phyloP scores from a whole-genome alignment of 1,140 invertebrate species.

The Formica selysi region DNA sequence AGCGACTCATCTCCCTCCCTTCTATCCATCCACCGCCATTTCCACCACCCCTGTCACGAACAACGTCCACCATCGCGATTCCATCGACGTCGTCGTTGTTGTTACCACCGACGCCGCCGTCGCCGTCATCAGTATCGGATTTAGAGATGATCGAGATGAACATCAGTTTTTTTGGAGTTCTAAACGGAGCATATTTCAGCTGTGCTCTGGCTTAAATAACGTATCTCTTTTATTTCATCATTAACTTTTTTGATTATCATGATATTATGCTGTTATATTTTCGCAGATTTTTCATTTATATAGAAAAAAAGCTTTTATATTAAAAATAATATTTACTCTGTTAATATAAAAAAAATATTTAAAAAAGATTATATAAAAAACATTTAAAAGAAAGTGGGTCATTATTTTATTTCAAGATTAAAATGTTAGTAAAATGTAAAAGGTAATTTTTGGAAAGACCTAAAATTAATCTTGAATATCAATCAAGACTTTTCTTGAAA shows the following conservation, averaged over 20 bases:
- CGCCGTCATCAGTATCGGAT: slow-evolving; percentile 46
- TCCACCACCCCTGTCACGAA: slow-evolving; percentile 60
- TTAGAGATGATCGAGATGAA: slow-evolving; percentile 14
- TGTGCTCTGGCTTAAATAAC: background rate
- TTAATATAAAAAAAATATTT: background rate
- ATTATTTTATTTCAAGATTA: background rate
- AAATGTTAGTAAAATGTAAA: background rate
- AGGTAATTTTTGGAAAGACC: background rate
- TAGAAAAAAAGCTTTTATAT: background rate
- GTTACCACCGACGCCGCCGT: slow-evolving; percentile 12
- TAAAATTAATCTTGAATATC: background rate
- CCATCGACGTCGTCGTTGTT: slow-evolving; percentile 59
- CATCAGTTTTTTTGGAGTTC: background rate
- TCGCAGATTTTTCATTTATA: background rate
- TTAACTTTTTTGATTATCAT: background rate
- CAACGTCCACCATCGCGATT: slow-evolving; percentile 59
- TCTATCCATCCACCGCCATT: slow-evolving; percentile 61
- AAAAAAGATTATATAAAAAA: background rate
- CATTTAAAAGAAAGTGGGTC: background rate
- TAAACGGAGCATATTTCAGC: background rate
- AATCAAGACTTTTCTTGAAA: background rate
- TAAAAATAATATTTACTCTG: background rate
- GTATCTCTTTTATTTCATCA: background rate
- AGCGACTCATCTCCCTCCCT: slow-evolving; percentile 53
- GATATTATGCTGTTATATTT: background rate